These are phyloP conservation scores for Drosophila mulleri DNA, from an alignment of 2,888 invertebrate species.

Conservation along the genomic window DNA sequence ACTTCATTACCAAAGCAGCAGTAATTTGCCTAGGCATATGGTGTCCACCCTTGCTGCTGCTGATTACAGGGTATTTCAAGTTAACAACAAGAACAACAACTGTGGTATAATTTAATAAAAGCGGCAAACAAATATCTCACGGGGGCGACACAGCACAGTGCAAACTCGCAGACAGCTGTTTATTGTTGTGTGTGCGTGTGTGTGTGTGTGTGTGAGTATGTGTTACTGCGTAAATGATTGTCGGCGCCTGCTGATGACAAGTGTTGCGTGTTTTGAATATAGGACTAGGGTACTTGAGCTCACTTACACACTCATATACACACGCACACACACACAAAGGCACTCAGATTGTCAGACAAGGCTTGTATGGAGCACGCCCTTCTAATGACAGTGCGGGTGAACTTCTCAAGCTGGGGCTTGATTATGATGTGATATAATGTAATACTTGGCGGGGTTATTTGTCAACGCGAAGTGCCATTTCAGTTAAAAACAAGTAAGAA, in stretches of 20 bases:
- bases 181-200: conserved; percentile 41
- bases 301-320: conserved; percentile 14
- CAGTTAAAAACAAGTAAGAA: conserved; percentile 16
- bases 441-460: conserved; percentile 38
- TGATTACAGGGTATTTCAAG: conserved; percentile 25
- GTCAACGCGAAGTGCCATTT: conserved; percentile 37
- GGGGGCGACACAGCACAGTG: conserved; percentile 27
- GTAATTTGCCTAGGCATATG: not conserved
- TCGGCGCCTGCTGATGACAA: conserved; percentile 76
- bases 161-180: conserved; percentile 41
- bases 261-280: conserved; percentile 80
- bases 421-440: conserved; percentile 47
- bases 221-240: conserved; percentile 67
- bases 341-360: conserved; percentile 20
- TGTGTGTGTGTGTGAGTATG: conserved; percentile 12
- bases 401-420: conserved; percentile 52
- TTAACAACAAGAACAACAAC: conserved; percentile 15
- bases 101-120: conserved; percentile 52
- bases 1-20: no score
- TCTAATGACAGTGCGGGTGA: conserved; percentile 51
- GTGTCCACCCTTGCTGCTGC: fast-evolving
- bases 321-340: conserved; percentile 5
- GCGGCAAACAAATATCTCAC: conserved; percentile 30
- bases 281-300: conserved; percentile 50
- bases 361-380: conserved; percentile 45